A percentile compares a stretch with the other conserved stretches of the same genome.
Conservation (phyloP, 2,888 invertebrate species). For the Napeogenes inachia region DNA sequence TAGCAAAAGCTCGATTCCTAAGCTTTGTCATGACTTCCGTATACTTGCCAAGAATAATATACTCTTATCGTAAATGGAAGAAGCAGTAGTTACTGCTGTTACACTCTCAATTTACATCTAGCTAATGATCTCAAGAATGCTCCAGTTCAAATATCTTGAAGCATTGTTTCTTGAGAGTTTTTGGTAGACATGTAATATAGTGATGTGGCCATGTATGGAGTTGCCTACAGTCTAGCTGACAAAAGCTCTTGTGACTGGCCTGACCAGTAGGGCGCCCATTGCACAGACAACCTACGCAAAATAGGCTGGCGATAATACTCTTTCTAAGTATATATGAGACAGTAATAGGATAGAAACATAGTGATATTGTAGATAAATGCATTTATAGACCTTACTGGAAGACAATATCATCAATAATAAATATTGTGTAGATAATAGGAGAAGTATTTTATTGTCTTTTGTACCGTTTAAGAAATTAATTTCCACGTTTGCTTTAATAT, state of each 20-base stretch:
- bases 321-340: constrained; percentile 26
- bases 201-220: constrained; percentile 27
- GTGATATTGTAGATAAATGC: constrained; percentile 11
- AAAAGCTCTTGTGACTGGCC: constrained; percentile 31
- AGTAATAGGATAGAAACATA: constrained; percentile 24
- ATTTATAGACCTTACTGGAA: constrained; percentile 9
- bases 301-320: constrained; percentile 29
- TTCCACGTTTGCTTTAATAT: too few relatives aligned
- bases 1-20: constrained; percentile 60
- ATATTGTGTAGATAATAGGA: constrained; percentile 13
- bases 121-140: not conserved
- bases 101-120: not conserved
- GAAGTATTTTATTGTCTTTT: not conserved
- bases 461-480: not conserved
- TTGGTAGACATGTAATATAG: constrained; percentile 20
- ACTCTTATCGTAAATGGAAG: not conserved
- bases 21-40: constrained; percentile 54
- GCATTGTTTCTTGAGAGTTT: not conserved
- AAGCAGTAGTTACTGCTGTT: not conserved
- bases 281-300: constrained; percentile 35
- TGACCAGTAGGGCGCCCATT: constrained; percentile 35
- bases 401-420: constrained; percentile 22
- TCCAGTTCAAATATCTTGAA: too few relatives aligned
- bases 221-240: constrained; percentile 26
- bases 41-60: constrained; percentile 52